These are phyloP conservation scores for Pipistrellus kuhlii DNA, from an alignment of 2,797 vertebrate species.

Conservation along the genomic window DNA sequence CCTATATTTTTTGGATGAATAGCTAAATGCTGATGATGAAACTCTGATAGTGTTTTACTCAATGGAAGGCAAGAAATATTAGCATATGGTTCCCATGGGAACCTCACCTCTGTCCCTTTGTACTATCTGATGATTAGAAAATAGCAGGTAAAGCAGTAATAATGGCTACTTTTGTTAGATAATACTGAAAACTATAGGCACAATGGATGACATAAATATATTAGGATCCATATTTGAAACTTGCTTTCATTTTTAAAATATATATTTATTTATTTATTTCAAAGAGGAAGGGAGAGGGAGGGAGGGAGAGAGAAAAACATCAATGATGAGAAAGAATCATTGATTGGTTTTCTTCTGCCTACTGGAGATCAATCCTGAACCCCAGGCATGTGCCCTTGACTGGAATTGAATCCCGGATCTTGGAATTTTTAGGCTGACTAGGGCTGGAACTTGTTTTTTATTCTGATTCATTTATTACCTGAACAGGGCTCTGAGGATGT, in stretches of 20 bases:
- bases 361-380: no score
- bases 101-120: conserved; percentile 64
- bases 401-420: no score
- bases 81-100: conserved; percentile 70
- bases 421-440: no score
- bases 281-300: no score
- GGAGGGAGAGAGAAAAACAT: no score
- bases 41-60: conserved; percentile 54
- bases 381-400: no score
- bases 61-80: conserved; percentile 63
- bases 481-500: not conserved
- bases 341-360: no score
- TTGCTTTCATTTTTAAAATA: not conserved
- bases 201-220: conserved; percentile 33
- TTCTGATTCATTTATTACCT: conserved; percentile 40
- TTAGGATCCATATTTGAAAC: not conserved
- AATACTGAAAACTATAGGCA: conserved; percentile 21
- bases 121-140: conserved; percentile 70
- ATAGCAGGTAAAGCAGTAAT: conserved; percentile 64
- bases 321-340: no score
- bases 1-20: conserved; percentile 63
- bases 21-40: conserved; percentile 51
- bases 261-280: no score
- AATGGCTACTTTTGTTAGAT: conserved; percentile 53
- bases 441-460: not conserved